A percentile compares a stretch with the other conserved stretches of the same genome.
Conservation (phyloP, 2,113 vertebrate species). For the Ptilonorhynchus violaceus region DNA sequence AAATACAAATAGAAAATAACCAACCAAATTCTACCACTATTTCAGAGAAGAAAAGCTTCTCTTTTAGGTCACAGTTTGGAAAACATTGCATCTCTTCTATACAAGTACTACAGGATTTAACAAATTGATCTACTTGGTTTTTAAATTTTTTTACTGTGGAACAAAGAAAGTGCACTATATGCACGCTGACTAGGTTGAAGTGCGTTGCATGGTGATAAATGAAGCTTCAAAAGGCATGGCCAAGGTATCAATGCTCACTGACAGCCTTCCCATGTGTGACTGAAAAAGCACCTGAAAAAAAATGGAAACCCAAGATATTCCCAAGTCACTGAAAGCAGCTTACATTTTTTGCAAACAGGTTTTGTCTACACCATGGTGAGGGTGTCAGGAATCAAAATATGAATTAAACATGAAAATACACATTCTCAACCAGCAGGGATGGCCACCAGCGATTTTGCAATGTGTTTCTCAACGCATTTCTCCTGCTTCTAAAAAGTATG, state of each 20-base stretch:
- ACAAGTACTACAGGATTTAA: neutral
- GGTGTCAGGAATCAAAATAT: neutral
- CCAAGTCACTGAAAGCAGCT: neutral
- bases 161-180: neutral
- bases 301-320: neutral
- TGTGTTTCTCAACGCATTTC: neutral
- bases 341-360: neutral
- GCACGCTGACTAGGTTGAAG: neutral
- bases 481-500: neutral
- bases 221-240: neutral
- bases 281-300: neutral
- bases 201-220: neutral
- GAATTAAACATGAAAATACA: neutral
- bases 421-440: neutral
- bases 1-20: neutral
- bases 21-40: neutral
- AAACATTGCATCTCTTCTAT: neutral
- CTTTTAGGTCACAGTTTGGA: neutral
- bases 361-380: neutral
- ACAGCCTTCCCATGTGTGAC: rapidly evolving
- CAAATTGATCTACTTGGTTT: neutral
- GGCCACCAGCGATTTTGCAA: neutral
- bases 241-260: too few relatives aligned
- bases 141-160: neutral
- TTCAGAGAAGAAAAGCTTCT: neutral